Evolutionary conservation across 2,888 invertebrate species (phyloP), one percentile per base, ranked within the genome.

Genomic region (Eulithis testata): DNA sequence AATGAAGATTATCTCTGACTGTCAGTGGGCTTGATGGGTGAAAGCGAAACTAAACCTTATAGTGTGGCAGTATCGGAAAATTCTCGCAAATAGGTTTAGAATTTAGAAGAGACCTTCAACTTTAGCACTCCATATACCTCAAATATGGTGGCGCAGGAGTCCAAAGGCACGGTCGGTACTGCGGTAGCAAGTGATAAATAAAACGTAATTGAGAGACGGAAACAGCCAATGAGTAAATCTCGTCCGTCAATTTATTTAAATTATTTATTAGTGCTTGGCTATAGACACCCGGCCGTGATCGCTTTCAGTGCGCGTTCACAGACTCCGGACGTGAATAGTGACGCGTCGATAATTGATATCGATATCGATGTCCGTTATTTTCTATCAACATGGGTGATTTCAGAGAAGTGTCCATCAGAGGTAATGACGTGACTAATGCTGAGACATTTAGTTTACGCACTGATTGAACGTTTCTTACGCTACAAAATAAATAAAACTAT

Each of bases 231-330:
- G 91, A 93, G 91, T 92, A 93, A 93, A 93, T 93, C 92, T 91
- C 93, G 91, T 91, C 92, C 91, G 92, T 92, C 93, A 93, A 93
- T 93, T 93, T 92, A 90, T 92, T 93, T 90, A 92, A 93, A 93
- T 93, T 91, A 93, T 93, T 93, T 93, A 93, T 93, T 93, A 93
- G 92, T 92, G 91, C 83, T 84, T 87, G 85, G 89, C 88, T 90
- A 92, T 92, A 91, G 92, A 92, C 91, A 92, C 92, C 91, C 90
- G 89, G 80, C 70, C 87, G 85, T 84, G 90, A 90, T 91, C 90
- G 88, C 82, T 89, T 89, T 86, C 88, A 86, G 86, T 78, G 81
- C 78, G 76, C 85, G 88, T 88, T 90, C 89, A 86, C 89, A 87
- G 85, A 77, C 80, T 81, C 86, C 90, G 90, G 91, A 91, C 88